Base-by-base conservation (phyloP, 37 sponge, comb jelly and placozoan species). In the Hexactinellida sp. region DNA sequence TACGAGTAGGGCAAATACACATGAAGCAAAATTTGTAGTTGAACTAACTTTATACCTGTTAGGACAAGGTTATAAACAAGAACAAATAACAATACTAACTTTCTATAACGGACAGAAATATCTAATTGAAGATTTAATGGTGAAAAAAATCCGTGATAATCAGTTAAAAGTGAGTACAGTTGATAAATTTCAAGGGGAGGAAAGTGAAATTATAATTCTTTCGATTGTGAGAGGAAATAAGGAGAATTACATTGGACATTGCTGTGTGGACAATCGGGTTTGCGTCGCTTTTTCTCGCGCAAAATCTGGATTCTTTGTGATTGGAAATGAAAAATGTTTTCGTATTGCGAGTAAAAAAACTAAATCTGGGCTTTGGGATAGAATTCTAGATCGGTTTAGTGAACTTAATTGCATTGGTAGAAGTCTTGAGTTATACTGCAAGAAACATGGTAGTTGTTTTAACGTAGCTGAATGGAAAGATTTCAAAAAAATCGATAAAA, bases 141-240 rank as follows among this genome's bases (percentile, higher is more conserved):
- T 83, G 71, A 88, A 82, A 37, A 88, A 36, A 54, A 89, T 93
- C 89, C 55, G 71, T 24, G 63, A 51, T 37, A 55, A 24, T 37
- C 55, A 85, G 30, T 90, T 91, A 39, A 47, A 91, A 34, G 91
- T 92, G 5, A 84, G 90, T 86, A 91, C 92, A 55, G 93, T 97
- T 51, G 97, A 97, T 87, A 92, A 92, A 24, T 96, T 91, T 84
- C 97, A 97, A 82, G 97, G 97, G 23, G 97, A 97, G 52, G 97
- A 97, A 54, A 97, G 93, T 83, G 89, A 91, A 16, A 90, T 94
- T 24, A 86, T 97, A 23, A 83, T 97, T 0, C 83, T 97, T 23
- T 94, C 94, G 1, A 85, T 94, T 0, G 93, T 92, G 1, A 85
- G 97, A 0, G 92, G 93, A 35, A 94, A 94, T 83, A 25, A 37